A percentile compares a stretch with the other conserved stretches of the same genome.
These are phyloP conservation scores for Petrolisthes manimaculis DNA, from an alignment of 2,888 invertebrate genomes.

Conservation along the genomic window DNA sequence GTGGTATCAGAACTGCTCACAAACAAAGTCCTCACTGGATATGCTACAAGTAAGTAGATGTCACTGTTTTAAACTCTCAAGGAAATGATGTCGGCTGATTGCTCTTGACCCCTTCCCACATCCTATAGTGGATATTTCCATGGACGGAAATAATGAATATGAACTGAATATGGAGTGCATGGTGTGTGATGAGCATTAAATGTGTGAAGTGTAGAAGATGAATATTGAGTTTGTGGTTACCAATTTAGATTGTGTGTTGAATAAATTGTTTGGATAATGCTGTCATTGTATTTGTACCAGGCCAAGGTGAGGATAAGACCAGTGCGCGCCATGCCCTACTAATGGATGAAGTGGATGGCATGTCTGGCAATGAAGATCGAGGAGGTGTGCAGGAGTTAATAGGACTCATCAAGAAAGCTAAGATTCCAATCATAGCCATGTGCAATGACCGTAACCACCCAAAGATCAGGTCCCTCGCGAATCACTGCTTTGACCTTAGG, in stretches of 20 bases:
- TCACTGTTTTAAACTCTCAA: background rate
- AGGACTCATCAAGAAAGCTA: constrained; percentile 86
- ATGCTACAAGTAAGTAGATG: constrained; percentile 75
- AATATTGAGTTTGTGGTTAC: background rate
- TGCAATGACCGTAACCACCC: constrained; percentile 96
- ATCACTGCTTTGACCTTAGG: constrained; percentile 91
- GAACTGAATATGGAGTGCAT: too few relatives aligned
- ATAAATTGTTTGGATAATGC: background rate
- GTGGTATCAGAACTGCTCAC: constrained; percentile 85
- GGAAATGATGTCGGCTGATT: background rate
- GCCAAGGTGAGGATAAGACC: background rate
- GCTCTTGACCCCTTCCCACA: too few relatives aligned
- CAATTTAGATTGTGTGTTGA: background rate
- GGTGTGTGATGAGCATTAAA: too few relatives aligned
- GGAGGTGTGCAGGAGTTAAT: constrained; percentile 97
- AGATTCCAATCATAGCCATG: constrained; percentile 94
- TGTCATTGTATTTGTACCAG: background rate
- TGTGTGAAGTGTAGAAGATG: too few relatives aligned
- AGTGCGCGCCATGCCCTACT: constrained; percentile 77
- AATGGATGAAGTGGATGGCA: constrained; percentile 99
- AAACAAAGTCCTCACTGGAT: constrained; percentile 81
- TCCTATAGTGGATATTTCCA: too few relatives aligned
- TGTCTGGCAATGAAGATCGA: constrained; percentile 99
- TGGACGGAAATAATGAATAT: too few relatives aligned
- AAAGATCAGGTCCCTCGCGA: constrained; percentile 92